Evolutionary conservation across 35 echinoderm and acorn worm genomes (phyloP).

Genomic region (Eucidaris tribuloides): DNA sequence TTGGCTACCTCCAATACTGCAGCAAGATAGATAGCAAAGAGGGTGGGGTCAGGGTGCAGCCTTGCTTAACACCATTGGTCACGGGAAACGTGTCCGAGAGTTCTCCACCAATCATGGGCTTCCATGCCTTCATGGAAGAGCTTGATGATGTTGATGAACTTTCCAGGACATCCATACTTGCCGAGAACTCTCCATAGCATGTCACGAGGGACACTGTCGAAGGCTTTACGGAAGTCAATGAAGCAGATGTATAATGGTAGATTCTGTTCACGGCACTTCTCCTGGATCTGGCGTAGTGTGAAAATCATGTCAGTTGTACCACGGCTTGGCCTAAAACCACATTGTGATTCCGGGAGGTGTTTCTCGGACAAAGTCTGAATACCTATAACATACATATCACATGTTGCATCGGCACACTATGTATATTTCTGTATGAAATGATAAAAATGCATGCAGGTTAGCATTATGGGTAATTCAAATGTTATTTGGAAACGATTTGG

Average conservation of each 20-base stretch:
- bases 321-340: background rate
- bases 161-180: constrained; percentile 32
- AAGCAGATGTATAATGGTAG: constrained; percentile 10
- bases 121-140: constrained; percentile 30
- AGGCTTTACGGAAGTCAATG: constrained; percentile 21
- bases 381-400: too few species aligned
- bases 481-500: too few species aligned
- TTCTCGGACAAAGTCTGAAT: constrained; percentile 1
- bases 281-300: constrained; percentile 38
- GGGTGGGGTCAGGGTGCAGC: constrained; percentile 32
- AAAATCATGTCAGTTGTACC: constrained; percentile 34
- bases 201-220: constrained; percentile 7
- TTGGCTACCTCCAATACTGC: constrained; percentile 2
- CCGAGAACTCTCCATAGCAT: constrained; percentile 18
- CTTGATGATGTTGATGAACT: constrained; percentile 28
- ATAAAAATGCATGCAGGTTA: too few species aligned
- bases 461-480: too few species aligned
- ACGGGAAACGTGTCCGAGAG: background rate
- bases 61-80: constrained; percentile 38
- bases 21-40: constrained; percentile 29
- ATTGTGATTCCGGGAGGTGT: constrained; percentile 14
- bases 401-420: too few species aligned
- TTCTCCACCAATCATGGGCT: background rate
- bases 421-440: too few species aligned
- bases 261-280: constrained; percentile 34